Evolutionary conservation across 2,113 vertebrate genomes (phyloP), one percentile per base, ranked within the genome.

Genomic region (Hypocryptadius cinnamomeus): DNA sequence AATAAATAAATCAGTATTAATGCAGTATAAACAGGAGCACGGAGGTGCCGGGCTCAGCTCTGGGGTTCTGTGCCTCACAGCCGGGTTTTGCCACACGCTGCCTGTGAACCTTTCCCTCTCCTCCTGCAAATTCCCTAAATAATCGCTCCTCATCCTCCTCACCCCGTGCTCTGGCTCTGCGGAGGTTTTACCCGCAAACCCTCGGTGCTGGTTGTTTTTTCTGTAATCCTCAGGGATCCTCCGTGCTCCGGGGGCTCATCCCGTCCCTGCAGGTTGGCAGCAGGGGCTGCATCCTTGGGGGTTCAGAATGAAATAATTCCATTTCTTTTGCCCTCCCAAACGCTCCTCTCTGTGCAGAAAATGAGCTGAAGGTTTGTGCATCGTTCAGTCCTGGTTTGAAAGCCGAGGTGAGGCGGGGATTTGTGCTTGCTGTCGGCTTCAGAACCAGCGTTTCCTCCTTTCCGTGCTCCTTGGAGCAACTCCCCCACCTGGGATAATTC

Each of bases 241-340:
- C n/a, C n/a, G n/a, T n/a, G n/a, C n/a, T 51, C 13, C 1, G 3
- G 37, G 5, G 79, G 45, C 86, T 82, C 27, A 15, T 6, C 31
- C 8, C 23, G 27, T 11, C 25, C 5, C 2, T 1, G 60, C 72
- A 50, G 86, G 76, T 27, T 35, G 42, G 33, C n/a, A 17, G 80
- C 9, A 1, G 6, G 2, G 3, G 15, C 21, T 2, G 8, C 3
- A 25, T 45, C 42, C 2, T 1, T 1, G 10, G 10, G 31, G 23
- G 2, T 24, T 10, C 6, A 2, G 8, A 35, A 5, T 1, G 10
- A 17, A 8, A 4, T 31, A 2, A 1, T 11, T 17, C 0, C 2
- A 1, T 31, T 64, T 12, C 6, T 23, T 33, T 3, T 5, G 7
- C 47, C 20, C 30, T 25, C 78, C n/a, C 16, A 7, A 60, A 39